Evolutionary conservation across 30 jellyfish, hydroid and myxozoan species (phyloP), one percentile per base, ranked within the genome.

Genomic region (Turritopsis dohrnii): DNA sequence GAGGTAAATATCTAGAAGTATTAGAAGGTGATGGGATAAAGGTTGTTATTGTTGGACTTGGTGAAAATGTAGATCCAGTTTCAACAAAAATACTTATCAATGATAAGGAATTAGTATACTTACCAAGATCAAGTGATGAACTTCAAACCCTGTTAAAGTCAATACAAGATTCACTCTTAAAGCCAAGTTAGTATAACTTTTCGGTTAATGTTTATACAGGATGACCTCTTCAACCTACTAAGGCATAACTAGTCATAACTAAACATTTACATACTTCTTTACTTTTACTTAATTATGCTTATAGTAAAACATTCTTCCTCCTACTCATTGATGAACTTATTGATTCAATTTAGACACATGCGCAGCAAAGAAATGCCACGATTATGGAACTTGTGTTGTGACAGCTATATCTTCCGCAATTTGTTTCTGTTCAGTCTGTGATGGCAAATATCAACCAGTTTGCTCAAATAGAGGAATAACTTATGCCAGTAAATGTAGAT

Each of bases 401-500:
- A 52, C 71, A 18, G 0, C 72, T 18, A 7, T 77, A 1, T 1
- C 41, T 30, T 26, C 19, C 16, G 77, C 88, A 69, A 85, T 88
- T 52, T 93, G 98, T 60, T 19, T 88, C 1, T 93, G 98, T 60
- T 95, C 96, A 30, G 73, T 79, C 16, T 93, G 98, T 75, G 75
- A 77, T 52, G 72, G 81, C 1, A 72, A 52, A 22, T 87, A 84
- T 74, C 24, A 65, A 65, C 88, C 86, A 30, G 90, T 88, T 9
- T 93, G 98, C 31, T 95, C 93, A 0, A 81, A 87, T 24, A 93
- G 87, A 66, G 94, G 88, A 52, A 54, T 83, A 54, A 86, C 96
- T 27, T 93, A 93, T 73, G 98, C 98, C 24, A 88, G 95, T 71
- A 88, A 85, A 53, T 93, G 98, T 66, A 82, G 85, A n/a, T 19